Conservation (phyloP, 2,113 vertebrate species). For the Etheostoma spectabile region DNA sequence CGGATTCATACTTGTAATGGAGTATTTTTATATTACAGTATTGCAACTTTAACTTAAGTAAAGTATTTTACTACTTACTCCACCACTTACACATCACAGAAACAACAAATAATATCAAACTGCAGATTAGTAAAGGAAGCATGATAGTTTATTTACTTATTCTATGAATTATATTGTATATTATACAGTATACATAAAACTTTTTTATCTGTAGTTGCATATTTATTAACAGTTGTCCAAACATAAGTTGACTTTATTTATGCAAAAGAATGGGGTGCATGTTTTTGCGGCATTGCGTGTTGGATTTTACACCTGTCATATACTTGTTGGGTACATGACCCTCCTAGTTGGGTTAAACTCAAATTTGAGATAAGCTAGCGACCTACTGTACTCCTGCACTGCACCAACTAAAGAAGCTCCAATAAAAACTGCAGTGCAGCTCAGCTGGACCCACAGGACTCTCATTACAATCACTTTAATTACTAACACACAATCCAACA, state of each 20-base stretch:
- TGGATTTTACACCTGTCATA: neutral
- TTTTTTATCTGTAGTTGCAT: neutral
- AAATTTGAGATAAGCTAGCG: neutral
- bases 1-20: neutral
- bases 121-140: no score
- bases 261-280: neutral
- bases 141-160: neutral
- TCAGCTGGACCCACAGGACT: slow-evolving; percentile 49
- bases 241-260: neutral
- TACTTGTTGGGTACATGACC: neutral
- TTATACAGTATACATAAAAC: neutral
- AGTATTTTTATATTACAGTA: no score
- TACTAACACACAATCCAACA: slow-evolving; percentile 55
- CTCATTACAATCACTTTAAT: slow-evolving; percentile 53
- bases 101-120: no score
- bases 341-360: neutral
- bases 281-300: neutral
- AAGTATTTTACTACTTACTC: neutral
- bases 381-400: neutral
- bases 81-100: neutral
- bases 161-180: neutral
- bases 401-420: slow-evolving; percentile 20
- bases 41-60: neutral
- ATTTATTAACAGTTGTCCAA: neutral
- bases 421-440: slow-evolving; percentile 36